A percentile compares a stretch with the other conserved stretches of the same genome.
These are phyloP conservation scores for Lophochroa leadbeateri DNA, from an alignment of 2,113 vertebrate genomes.

Conservation along the genomic window DNA sequence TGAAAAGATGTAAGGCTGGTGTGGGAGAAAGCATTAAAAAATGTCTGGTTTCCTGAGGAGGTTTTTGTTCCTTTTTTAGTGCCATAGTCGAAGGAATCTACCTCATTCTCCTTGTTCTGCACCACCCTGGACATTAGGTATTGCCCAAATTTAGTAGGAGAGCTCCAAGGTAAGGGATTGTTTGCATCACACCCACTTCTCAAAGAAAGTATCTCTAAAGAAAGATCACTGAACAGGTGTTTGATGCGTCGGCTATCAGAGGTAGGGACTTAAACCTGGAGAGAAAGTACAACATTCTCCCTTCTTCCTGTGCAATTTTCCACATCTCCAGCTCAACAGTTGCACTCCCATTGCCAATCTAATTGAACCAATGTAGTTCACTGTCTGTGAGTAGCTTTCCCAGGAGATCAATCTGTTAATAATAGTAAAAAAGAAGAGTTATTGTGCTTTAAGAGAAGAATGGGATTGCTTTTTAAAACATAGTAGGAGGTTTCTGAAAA, in stretches of 20 bases:
- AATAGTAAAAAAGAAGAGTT: neutral
- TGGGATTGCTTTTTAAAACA: neutral
- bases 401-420: neutral
- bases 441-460: neutral
- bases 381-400: neutral
- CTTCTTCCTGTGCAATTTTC: neutral
- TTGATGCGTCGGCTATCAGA: neutral
- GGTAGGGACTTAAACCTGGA: neutral
- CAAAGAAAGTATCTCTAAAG: neutral
- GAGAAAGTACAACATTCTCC: neutral
- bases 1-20: neutral
- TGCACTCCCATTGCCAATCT: neutral
- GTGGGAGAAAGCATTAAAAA: neutral
- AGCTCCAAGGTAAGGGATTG: neutral
- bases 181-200: neutral
- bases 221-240: neutral
- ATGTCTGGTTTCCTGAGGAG: neutral
- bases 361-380: neutral
- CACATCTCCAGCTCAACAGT: neutral
- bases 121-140: neutral
- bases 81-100: neutral
- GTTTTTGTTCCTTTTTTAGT: neutral
- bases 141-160: neutral
- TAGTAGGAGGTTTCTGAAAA: neutral
- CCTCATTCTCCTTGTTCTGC: neutral